A percentile compares a stretch with the other conserved stretches of the same genome.
Evolutionary conservation across 2,888 invertebrate species (phyloP).

Genomic region (Masnerella sp.): DNA sequence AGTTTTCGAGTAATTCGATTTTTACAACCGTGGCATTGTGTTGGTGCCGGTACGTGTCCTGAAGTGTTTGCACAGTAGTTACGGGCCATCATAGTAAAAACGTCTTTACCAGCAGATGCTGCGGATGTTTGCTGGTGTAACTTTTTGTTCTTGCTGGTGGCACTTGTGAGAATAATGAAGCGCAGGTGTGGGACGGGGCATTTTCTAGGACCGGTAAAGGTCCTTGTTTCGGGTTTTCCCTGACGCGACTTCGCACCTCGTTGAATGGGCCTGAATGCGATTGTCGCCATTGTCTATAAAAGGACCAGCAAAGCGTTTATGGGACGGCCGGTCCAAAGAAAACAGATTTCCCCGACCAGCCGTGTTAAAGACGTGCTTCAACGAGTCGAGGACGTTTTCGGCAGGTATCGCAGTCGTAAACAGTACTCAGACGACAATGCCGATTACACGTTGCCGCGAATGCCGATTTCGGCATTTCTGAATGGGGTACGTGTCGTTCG

Average conservation of each 20-base stretch:
- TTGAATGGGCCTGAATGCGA: conserved; percentile 19
- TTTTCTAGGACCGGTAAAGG: too few species aligned
- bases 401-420: conserved; percentile 9
- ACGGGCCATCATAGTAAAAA: conserved; percentile 29
- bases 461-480: too few species aligned
- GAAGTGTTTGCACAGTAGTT: conserved; percentile 49
- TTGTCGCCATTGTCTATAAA: conserved; percentile 28
- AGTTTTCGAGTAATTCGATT: too few species aligned
- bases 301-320: conserved; percentile 17
- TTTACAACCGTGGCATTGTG: too few species aligned
- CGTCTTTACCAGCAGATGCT: conserved; percentile 35
- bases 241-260: conserved; percentile 35
- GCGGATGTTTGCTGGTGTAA: conserved; percentile 30
- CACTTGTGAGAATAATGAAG: conserved; percentile 37
- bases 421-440: too few species aligned
- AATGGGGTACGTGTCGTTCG: too few species aligned
- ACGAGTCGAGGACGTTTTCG: not conserved
- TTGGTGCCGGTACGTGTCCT: conserved; percentile 31
- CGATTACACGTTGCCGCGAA: too few species aligned
- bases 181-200: conserved; percentile 25
- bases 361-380: conserved; percentile 12
- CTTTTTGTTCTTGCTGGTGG: conserved; percentile 35
- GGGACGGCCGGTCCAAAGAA: conserved; percentile 1
- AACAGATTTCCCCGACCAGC: conserved; percentile 4
- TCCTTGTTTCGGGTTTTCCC: conserved; percentile 31